phyloP scores from a whole-genome alignment of 1,140 invertebrate species.

The Linepithema humile region DNA sequence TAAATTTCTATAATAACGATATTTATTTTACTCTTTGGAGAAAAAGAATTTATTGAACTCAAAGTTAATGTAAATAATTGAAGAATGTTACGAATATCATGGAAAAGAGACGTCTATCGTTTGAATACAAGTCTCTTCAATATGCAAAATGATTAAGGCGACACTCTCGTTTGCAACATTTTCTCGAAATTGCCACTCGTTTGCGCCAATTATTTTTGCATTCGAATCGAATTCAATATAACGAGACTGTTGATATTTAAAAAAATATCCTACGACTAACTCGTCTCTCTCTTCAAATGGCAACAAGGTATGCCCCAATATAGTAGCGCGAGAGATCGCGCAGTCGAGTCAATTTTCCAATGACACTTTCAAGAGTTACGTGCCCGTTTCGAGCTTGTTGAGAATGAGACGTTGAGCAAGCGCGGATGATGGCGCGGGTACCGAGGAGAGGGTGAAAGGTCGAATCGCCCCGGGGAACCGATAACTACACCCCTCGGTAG shows the following conservation, averaged over 20 bases:
- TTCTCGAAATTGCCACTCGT: slow-evolving; percentile 30
- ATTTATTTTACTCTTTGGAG: too few relatives aligned
- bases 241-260: slow-evolving; percentile 23
- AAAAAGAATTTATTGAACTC: too few relatives aligned
- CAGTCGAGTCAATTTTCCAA: slow-evolving; percentile 54
- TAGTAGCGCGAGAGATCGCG: background rate
- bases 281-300: background rate
- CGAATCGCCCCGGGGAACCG: slow-evolving; percentile 63
- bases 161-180: background rate
- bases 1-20: too few relatives aligned
- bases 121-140: background rate
- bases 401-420: slow-evolving; percentile 25
- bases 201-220: slow-evolving; percentile 21
- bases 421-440: background rate
- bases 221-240: background rate
- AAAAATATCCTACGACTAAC: background rate
- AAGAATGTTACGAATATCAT: background rate
- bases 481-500: slow-evolving; percentile 64
- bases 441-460: slow-evolving; percentile 44
- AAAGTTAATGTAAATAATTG: background rate
- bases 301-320: background rate
- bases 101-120: background rate
- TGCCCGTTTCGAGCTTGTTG: slow-evolving; percentile 33
- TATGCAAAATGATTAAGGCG: background rate
- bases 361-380: slow-evolving; percentile 62